Percentiles rank a stretch among this genome's conserved stretches.
These are phyloP conservation scores for Lasius platythorax DNA, from an alignment of 2,888 invertebrate genomes.

Conservation along the genomic window DNA sequence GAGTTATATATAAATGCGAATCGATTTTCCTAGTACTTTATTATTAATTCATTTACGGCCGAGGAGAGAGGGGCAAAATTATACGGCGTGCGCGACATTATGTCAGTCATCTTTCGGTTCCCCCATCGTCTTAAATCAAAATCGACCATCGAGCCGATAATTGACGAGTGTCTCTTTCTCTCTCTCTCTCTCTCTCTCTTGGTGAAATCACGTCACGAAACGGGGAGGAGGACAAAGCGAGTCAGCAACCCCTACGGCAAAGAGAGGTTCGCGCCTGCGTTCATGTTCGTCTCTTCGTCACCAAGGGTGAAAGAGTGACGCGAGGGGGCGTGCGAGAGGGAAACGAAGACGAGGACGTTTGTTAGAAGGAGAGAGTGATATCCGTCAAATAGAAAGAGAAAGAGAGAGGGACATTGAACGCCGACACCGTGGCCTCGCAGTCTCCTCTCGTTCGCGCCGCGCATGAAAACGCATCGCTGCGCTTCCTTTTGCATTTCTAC, in stretches of 20 bases:
- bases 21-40: not conserved
- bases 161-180: not conserved
- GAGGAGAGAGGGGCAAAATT: not conserved
- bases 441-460: slow-evolving; percentile 67
- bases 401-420: slow-evolving; percentile 68
- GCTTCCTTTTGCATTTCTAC: slow-evolving; percentile 38
- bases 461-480: slow-evolving; percentile 51
- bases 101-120: not conserved
- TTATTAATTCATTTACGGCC: not conserved
- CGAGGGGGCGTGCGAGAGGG: slow-evolving; percentile 44
- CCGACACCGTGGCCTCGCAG: slow-evolving; percentile 68
- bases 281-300: slow-evolving; percentile 34
- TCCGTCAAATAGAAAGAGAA: slow-evolving; percentile 19
- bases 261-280: slow-evolving; percentile 62
- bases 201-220: not conserved
- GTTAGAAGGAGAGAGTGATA: slow-evolving; percentile 21
- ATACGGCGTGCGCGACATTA: not conserved
- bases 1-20: not conserved
- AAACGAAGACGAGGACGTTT: slow-evolving; percentile 50
- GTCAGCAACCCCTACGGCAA: slow-evolving; percentile 60
- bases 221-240: slow-evolving; percentile 44
- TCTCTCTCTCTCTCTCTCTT: not conserved
- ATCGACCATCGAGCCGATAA: slow-evolving; percentile 40
- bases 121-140: slow-evolving; percentile 7
- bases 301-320: slow-evolving; percentile 49